Percentiles rank a stretch among this genome's conserved stretches.
These are phyloP conservation scores for Chrysotoxum bicinctum DNA, from an alignment of 2,888 invertebrate genomes.

Conservation along the genomic window DNA sequence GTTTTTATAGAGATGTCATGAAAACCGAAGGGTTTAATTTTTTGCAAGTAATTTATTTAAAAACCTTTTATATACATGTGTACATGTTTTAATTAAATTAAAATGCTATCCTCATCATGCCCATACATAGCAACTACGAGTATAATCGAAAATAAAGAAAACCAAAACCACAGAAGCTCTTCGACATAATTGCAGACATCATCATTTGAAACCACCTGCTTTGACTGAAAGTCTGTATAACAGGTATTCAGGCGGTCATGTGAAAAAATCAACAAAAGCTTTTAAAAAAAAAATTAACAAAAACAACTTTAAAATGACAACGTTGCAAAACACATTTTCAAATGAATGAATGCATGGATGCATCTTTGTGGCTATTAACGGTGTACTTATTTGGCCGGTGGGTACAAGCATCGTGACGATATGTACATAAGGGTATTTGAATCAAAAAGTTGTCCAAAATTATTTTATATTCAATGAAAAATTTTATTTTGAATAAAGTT, in stretches of 20 bases:
- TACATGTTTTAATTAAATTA: conserved; percentile 5
- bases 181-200: conserved; percentile 25
- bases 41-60: too few relatives aligned
- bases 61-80: too few relatives aligned
- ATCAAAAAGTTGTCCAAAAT: background rate
- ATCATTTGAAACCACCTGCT: conserved; percentile 33
- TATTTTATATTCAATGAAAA: background rate
- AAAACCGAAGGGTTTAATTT: too few relatives aligned
- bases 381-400: conserved; percentile 29
- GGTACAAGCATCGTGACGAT: background rate
- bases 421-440: background rate
- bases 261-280: conserved; percentile 29
- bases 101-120: background rate
- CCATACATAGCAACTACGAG: background rate
- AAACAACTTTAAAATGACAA: conserved; percentile 53
- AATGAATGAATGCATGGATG: conserved; percentile 55
- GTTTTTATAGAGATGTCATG: too few relatives aligned
- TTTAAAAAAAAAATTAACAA: conserved; percentile 9
- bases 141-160: background rate
- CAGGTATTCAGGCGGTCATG: conserved; percentile 38
- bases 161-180: conserved; percentile 3
- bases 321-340: conserved; percentile 55
- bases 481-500: too few relatives aligned
- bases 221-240: conserved; percentile 5
- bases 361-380: conserved; percentile 26